These are phyloP conservation scores for Hirtodrosophila trivittata DNA, from an alignment of 2,888 invertebrate genomes.

Conservation along the genomic window DNA sequence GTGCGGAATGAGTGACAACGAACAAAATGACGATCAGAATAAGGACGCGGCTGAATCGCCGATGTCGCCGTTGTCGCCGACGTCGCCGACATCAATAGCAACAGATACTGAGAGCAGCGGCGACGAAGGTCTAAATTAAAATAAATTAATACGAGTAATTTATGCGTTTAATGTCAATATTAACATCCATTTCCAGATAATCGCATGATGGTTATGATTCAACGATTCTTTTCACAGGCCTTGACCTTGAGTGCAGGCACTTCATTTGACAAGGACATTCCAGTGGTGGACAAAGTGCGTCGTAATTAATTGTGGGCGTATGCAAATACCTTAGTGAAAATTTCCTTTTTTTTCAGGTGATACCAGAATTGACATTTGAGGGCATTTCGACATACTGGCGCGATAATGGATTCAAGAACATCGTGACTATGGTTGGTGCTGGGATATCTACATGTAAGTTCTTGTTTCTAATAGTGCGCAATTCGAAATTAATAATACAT, in stretches of 20 bases:
- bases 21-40: slow-evolving; percentile 12
- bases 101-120: slow-evolving; percentile 31
- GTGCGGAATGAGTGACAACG: slow-evolving; percentile 38
- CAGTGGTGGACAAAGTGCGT: slow-evolving; percentile 56
- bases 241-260: slow-evolving; percentile 84
- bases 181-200: slow-evolving; percentile 46
- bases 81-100: slow-evolving; percentile 9
- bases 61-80: not conserved
- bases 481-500: not conserved
- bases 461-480: not conserved
- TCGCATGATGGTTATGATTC: slow-evolving; percentile 87
- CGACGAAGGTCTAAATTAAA: slow-evolving; percentile 27
- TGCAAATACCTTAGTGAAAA: not conserved
- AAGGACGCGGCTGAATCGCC: slow-evolving; percentile 1
- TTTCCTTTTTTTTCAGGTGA: slow-evolving; percentile 85
- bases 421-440: slow-evolving; percentile 97
- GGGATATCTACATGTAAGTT: slow-evolving; percentile 97
- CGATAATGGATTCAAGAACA: slow-evolving; percentile 90
- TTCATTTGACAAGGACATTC: slow-evolving; percentile 44
- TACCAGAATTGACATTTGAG: slow-evolving; percentile 89
- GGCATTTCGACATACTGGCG: slow-evolving; percentile 92
- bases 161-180: slow-evolving; percentile 6
- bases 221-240: slow-evolving; percentile 87
- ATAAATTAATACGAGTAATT: slow-evolving; percentile 6
- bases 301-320: not conserved